Evolutionary conservation across 2,797 vertebrate species (phyloP).

Genomic region (Triplophysa yarkandensis): DNA sequence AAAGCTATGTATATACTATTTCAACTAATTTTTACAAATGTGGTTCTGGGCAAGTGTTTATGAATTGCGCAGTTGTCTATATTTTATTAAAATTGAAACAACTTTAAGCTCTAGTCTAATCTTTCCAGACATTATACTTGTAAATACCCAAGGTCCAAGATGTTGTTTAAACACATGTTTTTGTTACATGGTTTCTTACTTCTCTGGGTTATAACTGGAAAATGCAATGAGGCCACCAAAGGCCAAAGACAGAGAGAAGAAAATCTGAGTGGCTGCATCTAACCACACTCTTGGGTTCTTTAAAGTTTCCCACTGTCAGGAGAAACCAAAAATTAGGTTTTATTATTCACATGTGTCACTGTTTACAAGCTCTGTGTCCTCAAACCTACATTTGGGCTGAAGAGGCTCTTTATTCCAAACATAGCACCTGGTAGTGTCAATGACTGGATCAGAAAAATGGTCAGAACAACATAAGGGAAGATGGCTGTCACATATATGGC

Average conservation of each 20-base stretch:
- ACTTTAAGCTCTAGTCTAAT: too few relatives aligned
- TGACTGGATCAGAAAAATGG: conserved; percentile 82
- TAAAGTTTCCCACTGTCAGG: conserved; percentile 72
- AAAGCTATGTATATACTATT: too few relatives aligned
- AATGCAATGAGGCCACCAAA: conserved; percentile 89
- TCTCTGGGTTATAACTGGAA: conserved; percentile 85
- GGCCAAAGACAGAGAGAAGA: conserved; percentile 90
- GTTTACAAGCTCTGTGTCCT: background rate
- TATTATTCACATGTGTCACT: background rate
- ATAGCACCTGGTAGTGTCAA: conserved; percentile 84
- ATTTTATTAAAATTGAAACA: too few relatives aligned
- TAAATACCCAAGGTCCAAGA: too few relatives aligned
- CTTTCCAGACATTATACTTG: too few relatives aligned
- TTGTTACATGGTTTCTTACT: conserved; percentile 63
- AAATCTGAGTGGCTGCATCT: conserved; percentile 91
- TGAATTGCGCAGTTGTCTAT: too few relatives aligned
- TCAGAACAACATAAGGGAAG: conserved; percentile 88
- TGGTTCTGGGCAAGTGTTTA: too few relatives aligned
- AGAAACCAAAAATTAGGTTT: background rate
- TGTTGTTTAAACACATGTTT: background rate
- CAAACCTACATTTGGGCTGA: conserved; percentile 85
- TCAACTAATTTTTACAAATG: too few relatives aligned
- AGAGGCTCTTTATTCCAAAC: conserved; percentile 81
- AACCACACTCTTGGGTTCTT: conserved; percentile 88
- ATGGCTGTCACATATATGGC: conserved; percentile 86